Evolutionary conservation across 2,888 invertebrate species (phyloP), one percentile per base, ranked within the genome.

Genomic region (Andrena camellia): DNA sequence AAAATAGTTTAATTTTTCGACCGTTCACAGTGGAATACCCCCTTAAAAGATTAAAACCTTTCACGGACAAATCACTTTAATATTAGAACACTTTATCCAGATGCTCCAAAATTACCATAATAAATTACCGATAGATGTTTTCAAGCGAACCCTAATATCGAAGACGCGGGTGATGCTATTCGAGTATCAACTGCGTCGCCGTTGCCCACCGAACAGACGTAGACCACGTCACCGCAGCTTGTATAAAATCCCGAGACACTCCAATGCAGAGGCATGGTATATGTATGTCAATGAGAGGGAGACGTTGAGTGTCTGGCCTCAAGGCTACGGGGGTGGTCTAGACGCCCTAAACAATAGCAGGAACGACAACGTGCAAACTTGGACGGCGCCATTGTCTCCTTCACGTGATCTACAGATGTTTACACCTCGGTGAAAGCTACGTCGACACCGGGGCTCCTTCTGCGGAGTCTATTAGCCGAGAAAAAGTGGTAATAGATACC

Each of bases 351-450:
- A 57, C 57, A 57, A 57, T 26, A 23, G 54, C 54, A 8, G 54
- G 54, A 54, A 20, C 20, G 54, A 54, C 54, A 54, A 8, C 20
- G 54, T 23, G 20, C 54, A 57, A 57, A 57, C 57, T 57, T 26
- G 20, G 57, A 26, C 57, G 23, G 26, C 57, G 57, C 23, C 57
- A 57, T 20, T 57, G 23, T 23, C 26, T 1, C 23, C 10, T 13
- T 57, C 57, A 23, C 57, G 57, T 57, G 57, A 57, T 23, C 57
- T 57, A 57, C 57, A 57, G 23, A 57, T 57, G 57, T 57, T 23
- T 57, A 26, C 23, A 23, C 57, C 23, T 57, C 23, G 23, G 57
- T 4, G 23, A 57, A 26, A 57, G 57, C 10, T 23, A 57, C 26
- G 23, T 20, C 52, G 20, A 26, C 57, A 10, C 3, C 23, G 23